Evolutionary conservation across 1,140 invertebrate genomes (phyloP), one percentile per base, ranked within the genome.

Genomic region (Ectropis grisescens): DNA sequence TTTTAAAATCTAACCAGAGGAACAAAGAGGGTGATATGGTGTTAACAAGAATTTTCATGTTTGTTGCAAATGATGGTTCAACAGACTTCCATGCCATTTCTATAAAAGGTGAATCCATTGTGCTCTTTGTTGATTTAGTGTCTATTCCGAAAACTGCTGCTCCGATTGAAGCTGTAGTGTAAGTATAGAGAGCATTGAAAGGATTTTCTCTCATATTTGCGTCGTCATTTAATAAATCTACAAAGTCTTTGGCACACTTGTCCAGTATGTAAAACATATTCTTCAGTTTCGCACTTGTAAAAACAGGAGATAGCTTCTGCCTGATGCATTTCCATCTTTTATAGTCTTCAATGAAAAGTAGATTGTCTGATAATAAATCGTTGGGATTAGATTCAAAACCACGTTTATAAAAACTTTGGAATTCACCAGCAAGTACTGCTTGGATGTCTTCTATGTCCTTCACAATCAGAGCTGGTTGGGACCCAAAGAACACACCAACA

Each of bases 371-470:
- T 2, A 83, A 41, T 14, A 58, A 27, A 37, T 84, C 83, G 9
- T 67, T 51, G 26, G 58, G 28, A 41, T 66, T 72, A 3, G 49
- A 35, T 2, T 36, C 9, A 0, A 78, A 31, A 11, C 69, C 65
- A 28, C 72, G 56, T 7, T 52, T 53, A 30, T 64, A 37, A 38
- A 85, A 85, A 38, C 61, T 58, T 34, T 74, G 58, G 41, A 84
- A 85, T 37, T 85, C 83, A 34, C 75, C 72, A 4, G 84, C 58
- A 1, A 86, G 29, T 8, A 88, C 76, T 9, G 66, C 43, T 48
- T 84, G 81, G 4, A 88, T 59, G 8, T 88, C 58, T 13, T 84
- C 69, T 2, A 82, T 55, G 52, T 86, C 76, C 39, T 54, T 60
- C 0, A 74, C 9, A 2, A 67, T 29, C 2, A 69, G 13, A 2